Evolutionary conservation across 1,140 invertebrate species (phyloP).

Genomic region (Eueides isabella): DNA sequence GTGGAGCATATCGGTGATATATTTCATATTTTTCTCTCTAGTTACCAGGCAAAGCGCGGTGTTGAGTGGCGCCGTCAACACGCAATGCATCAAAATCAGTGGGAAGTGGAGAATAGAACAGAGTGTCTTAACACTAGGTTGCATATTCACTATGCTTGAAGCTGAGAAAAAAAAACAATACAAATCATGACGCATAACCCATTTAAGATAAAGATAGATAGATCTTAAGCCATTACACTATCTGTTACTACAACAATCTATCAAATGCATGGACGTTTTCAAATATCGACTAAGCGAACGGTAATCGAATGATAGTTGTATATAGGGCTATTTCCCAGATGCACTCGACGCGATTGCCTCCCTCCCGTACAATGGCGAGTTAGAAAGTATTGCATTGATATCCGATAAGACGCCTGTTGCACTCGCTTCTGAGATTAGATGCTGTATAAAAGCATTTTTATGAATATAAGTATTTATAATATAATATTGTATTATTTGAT

Average conservation of each 20-base stretch:
- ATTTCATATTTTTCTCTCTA: too few relatives aligned
- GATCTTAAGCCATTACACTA: not conserved
- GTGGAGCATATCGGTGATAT: too few relatives aligned
- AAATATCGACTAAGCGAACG: conserved; percentile 17
- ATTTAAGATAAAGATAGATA: conserved; percentile 9
- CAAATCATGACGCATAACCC: not conserved
- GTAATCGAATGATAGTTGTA: conserved; percentile 25
- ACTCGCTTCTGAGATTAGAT: conserved; percentile 34
- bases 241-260: not conserved
- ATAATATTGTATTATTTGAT: not conserved
- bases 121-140: too few relatives aligned
- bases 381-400: conserved; percentile 36
- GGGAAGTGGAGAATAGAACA: too few relatives aligned
- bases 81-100: too few relatives aligned
- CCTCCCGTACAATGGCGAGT: conserved; percentile 32
- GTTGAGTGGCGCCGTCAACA: too few relatives aligned
- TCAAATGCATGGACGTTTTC: conserved; percentile 12
- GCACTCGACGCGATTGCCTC: conserved; percentile 34
- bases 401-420: conserved; percentile 38
- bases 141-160: too few relatives aligned
- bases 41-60: too few relatives aligned
- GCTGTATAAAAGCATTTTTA: conserved; percentile 28
- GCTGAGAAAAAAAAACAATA: too few relatives aligned
- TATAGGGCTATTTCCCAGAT: conserved; percentile 24
- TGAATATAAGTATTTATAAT: not conserved